These are phyloP conservation scores for Hipparchia semele DNA, from an alignment of 2,888 invertebrate genomes.

Conservation along the genomic window DNA sequence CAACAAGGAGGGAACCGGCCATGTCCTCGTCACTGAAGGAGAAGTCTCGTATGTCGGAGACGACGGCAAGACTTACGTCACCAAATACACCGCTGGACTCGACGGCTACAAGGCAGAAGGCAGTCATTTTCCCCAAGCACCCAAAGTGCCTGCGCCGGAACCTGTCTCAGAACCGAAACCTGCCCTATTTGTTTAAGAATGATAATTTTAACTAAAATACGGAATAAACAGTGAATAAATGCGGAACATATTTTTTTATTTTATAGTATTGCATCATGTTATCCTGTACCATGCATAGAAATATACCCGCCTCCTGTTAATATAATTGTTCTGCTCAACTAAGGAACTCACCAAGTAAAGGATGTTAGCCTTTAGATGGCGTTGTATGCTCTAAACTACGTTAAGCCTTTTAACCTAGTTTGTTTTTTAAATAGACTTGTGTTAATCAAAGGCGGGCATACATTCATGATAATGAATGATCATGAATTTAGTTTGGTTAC, in stretches of 20 bases:
- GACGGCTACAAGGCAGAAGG: conserved; percentile 57
- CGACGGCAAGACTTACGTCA: conserved; percentile 61
- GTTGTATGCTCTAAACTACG: too few species aligned
- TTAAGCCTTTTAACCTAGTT: too few species aligned
- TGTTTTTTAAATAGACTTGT: too few species aligned
- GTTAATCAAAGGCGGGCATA: too few species aligned
- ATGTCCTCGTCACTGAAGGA: conserved; percentile 53
- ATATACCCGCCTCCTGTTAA: too few species aligned
- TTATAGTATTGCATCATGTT: background rate
- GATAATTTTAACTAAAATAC: background rate
- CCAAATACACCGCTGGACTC: conserved; percentile 59
- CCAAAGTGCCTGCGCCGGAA: conserved; percentile 44
- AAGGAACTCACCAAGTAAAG: too few species aligned
- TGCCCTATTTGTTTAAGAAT: conserved; percentile 16
- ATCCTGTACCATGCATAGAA: background rate
- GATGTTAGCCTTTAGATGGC: too few species aligned
- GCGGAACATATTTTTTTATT: background rate
- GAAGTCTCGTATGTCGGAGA: conserved; percentile 54
- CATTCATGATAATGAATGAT: too few species aligned
- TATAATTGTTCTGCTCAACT: too few species aligned
- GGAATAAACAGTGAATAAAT: background rate
- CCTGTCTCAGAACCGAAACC: conserved; percentile 25
- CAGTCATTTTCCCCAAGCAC: conserved; percentile 51
- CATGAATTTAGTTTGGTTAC: too few species aligned
- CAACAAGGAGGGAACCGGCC: conserved; percentile 47